phyloP scores from a whole-genome alignment of 2,797 vertebrate species.

The Sorex maritimensis region DNA sequence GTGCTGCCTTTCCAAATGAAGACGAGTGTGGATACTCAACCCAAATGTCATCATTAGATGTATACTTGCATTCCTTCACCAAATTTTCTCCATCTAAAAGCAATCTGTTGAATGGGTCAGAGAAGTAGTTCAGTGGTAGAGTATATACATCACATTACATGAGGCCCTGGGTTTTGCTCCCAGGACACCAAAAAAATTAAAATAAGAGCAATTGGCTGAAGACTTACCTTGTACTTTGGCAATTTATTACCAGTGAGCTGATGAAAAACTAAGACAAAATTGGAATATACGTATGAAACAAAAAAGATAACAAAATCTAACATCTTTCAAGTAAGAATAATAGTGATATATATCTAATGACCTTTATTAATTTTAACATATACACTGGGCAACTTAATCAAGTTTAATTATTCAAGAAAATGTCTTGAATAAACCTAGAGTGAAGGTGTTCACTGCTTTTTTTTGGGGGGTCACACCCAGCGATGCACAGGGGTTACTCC shows the following conservation, averaged over 20 bases:
- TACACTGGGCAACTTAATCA: not conserved
- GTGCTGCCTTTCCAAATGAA: not conserved
- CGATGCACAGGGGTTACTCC: too few relatives aligned
- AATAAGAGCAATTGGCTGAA: constrained; percentile 7
- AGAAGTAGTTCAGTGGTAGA: not conserved
- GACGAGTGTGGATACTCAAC: not conserved
- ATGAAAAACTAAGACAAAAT: constrained; percentile 11
- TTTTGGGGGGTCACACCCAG: too few relatives aligned
- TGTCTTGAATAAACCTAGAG: not conserved
- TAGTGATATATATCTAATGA: not conserved
- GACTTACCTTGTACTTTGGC: not conserved
- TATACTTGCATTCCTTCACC: not conserved
- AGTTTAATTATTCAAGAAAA: constrained; percentile 35
- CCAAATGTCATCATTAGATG: not conserved
- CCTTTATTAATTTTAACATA: not conserved
- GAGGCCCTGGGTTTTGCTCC: too few relatives aligned
- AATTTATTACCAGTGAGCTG: not conserved
- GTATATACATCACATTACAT: not conserved
- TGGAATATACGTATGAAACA: not conserved
- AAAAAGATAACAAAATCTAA: not conserved
- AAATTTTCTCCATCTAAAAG: constrained; percentile 7
- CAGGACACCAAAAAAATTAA: too few relatives aligned
- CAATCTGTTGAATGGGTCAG: not conserved
- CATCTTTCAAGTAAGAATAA: constrained; percentile 36
- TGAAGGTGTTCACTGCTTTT: not conserved